Base-by-base conservation (phyloP, 92 coral and sea anemone genomes). In the Anthopleura xanthogrammica region DNA sequence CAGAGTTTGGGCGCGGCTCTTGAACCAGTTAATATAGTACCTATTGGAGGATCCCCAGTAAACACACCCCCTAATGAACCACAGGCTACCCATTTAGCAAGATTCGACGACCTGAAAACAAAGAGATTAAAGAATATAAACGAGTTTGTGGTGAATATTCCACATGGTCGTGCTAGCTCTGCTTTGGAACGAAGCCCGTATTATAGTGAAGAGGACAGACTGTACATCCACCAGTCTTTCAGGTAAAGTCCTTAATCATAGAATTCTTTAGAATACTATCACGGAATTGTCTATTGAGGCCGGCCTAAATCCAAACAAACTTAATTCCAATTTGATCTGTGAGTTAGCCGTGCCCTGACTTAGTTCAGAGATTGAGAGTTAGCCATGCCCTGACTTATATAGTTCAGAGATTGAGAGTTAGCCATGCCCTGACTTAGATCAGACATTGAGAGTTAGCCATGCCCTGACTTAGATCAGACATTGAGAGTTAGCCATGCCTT, bases 1-100 rank as follows among this genome's bases (percentile, higher is more conserved):
- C 64, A 90, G 66, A 86, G 90, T 73, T 88, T 92, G 12, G 89
- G 95, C 17, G 96, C 89, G 43, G 85, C 90, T 36, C 86, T 95
- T 89, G 98, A 95, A 82, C 98, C 98, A 12, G 98, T 95, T 3
- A 90, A 89, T 60, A 57, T 94, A 12, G 93, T 94, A n/a, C 87
- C 93, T 12, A 87, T 90, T 76, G 83, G 90, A 0, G 93, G 91
- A 3, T 82, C 91, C 65, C 93, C 98, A 52, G 64, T 82, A 8
- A 87, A 76, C 22, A 89, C 95, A 0, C 93, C 93, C 73, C 71
- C 77, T 9, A 85, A 82, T n/a, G 80, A 81, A 52, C 19, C 76
- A 20, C 90, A 87, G 52, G 71, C 55, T 2, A 29, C 65, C 78
- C 77, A 52, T 22, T 72, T 48, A 36, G 82, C 64, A 10, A 82